phyloP scores from a whole-genome alignment of 2,113 vertebrate species.

The Saguinus midas region DNA sequence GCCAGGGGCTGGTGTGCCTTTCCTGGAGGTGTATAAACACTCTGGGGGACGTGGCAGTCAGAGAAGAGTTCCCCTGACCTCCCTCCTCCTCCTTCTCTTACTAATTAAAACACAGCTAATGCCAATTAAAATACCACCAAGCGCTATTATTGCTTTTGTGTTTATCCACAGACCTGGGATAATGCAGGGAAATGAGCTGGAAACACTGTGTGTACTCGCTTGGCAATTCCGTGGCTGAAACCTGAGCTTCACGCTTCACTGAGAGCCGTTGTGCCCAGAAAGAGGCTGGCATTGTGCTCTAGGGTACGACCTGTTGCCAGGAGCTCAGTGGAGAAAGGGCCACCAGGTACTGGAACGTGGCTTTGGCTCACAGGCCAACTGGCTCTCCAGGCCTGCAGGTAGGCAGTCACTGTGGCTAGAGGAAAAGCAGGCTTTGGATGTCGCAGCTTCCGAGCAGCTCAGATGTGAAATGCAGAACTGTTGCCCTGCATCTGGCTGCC shows the following conservation, averaged over 20 bases:
- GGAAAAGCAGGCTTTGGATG: rapidly evolving
- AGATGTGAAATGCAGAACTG: rapidly evolving
- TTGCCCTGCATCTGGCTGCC: rapidly evolving
- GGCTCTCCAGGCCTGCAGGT: background rate
- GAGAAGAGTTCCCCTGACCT: background rate
- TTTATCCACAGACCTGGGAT: background rate
- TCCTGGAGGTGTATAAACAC: background rate
- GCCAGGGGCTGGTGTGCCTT: rapidly evolving
- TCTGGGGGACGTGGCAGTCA: background rate
- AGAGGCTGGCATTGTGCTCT: rapidly evolving
- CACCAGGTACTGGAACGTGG: rapidly evolving
- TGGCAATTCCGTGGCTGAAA: rapidly evolving
- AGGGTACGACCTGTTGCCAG: rapidly evolving
- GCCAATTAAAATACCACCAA: slow-evolving; percentile 29
- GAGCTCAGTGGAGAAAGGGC: background rate
- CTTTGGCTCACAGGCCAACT: background rate
- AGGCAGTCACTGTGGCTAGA: rapidly evolving
- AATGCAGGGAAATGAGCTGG: slow-evolving; percentile 34
- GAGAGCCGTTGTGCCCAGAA: rapidly evolving
- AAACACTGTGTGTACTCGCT: background rate
- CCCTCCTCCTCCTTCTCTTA: background rate
- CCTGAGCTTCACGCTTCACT: background rate
- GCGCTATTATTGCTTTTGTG: slow-evolving; percentile 10
- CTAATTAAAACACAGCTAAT: slow-evolving; percentile 65
- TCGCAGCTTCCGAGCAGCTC: rapidly evolving